Percentiles rank a stretch among this genome's conserved stretches.
These are phyloP conservation scores for Pristionchus arcanus DNA, from an alignment of 2,888 invertebrate species.

Conservation along the genomic window DNA sequence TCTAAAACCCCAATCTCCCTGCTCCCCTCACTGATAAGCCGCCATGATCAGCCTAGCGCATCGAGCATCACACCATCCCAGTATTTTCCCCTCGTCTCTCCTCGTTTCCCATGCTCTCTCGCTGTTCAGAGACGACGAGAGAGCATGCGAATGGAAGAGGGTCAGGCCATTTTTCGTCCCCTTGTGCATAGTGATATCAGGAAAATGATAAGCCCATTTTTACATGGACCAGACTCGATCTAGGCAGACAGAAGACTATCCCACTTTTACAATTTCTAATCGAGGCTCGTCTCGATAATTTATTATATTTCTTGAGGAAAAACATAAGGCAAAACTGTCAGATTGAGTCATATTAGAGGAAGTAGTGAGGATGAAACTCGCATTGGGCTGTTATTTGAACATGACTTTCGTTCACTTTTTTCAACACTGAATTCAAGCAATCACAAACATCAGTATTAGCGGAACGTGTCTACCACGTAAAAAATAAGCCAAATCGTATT, in stretches of 20 bases:
- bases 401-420: no score
- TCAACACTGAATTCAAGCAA: no score
- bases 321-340: no score
- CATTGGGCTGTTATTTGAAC: no score
- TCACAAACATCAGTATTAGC: not conserved
- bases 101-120: not conserved
- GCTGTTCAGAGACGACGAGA: not conserved
- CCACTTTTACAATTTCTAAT: not conserved
- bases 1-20: slow-evolving; percentile 25
- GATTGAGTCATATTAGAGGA: no score
- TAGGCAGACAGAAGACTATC: not conserved
- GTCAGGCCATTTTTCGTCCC: not conserved
- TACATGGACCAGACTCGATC: not conserved
- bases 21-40: not conserved
- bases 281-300: not conserved
- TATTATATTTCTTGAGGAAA: no score
- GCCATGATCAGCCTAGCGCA: not conserved
- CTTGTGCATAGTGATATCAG: not conserved
- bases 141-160: not conserved
- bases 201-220: not conserved
- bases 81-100: not conserved
- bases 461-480: not conserved
- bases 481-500: not conserved
- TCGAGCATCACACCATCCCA: slow-evolving; percentile 13
- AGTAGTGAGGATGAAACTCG: no score